Evolutionary conservation across 2,797 vertebrate genomes (phyloP), one percentile per base, ranked within the genome.

Genomic region (Sebastes cheni): DNA sequence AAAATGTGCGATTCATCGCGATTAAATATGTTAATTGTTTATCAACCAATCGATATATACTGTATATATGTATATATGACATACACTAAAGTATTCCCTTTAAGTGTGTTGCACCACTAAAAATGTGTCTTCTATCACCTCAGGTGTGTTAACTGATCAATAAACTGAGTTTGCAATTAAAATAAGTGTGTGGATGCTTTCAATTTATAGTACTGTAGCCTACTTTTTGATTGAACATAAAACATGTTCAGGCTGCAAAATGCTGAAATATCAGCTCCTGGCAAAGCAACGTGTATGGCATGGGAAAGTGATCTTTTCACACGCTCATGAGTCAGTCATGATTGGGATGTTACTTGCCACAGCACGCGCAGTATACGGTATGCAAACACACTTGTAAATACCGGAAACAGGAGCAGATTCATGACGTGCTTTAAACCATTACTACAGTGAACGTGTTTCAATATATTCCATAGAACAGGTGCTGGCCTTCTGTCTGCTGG

Each of bases 271-370:
- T 9, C n/a, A 58, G 4, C 23, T 9, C 6, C 18, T 67, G 62
- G 55, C 16, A 30, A 23, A 67, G 32, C 29, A 13, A 50, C 2
- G 5, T 16, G 34, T 27, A 2, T 8, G 16, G 4, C 56, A 27
- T 84, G 80, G 72, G 86, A 86, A 84, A 69, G 4, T 69, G 60
- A 78, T n/a, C 8, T 22, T 6, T 85, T 80, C 59, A 67, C 85
- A 84, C 13, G 56, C 72, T n/a, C 36, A 59, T 7, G 34, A 55
- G 42, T 23, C 23, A 22, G 27, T 78, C 52, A 65, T 56, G 64
- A 79, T 34, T 5, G 8, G 14, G 58, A 4, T 23, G 25, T 14
- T 34, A 74, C 88, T 62, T 72, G 85, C 61, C 32, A 13, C 18
- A 36, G 32, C 86, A 71, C 60, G 86, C 36, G 5, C 36, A 39